Conservation (phyloP, 2,113 vertebrate genomes). For the Ptychochromis oligacanthus region DNA sequence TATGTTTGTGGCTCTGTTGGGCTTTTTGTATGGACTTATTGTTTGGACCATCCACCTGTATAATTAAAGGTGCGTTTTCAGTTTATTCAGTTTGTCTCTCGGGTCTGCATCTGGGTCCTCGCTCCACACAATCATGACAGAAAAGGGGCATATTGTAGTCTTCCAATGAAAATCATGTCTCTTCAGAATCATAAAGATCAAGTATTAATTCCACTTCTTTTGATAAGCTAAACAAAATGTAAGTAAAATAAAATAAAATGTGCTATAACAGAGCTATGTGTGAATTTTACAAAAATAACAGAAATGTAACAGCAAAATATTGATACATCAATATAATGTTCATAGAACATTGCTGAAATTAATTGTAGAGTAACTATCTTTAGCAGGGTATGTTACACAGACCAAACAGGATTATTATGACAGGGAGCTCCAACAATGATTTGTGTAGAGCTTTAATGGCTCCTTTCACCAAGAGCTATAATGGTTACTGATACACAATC, state of each 20-base stretch:
- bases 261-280: no score
- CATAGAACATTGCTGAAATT: not conserved
- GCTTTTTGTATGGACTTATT: no score
- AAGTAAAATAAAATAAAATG: no score
- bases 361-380: not conserved
- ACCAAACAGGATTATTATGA: not conserved
- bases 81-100: no score
- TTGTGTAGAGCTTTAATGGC: not conserved
- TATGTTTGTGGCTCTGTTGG: no score
- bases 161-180: no score
- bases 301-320: no score
- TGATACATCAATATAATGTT: not conserved
- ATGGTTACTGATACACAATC: conserved; percentile 35
- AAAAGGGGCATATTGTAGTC: no score
- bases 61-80: no score
- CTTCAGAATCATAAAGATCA: not conserved
- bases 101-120: no score
- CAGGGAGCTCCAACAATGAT: not conserved
- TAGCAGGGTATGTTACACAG: not conserved
- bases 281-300: not conserved
- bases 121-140: no score
- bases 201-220: not conserved
- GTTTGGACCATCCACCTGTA: no score
- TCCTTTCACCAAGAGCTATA: conserved; percentile 12
- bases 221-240: not conserved